Percentiles rank a stretch among this genome's conserved stretches.
phyloP scores from a whole-genome alignment of 2,113 vertebrate species.

The Epinephelus cyanopodus region DNA sequence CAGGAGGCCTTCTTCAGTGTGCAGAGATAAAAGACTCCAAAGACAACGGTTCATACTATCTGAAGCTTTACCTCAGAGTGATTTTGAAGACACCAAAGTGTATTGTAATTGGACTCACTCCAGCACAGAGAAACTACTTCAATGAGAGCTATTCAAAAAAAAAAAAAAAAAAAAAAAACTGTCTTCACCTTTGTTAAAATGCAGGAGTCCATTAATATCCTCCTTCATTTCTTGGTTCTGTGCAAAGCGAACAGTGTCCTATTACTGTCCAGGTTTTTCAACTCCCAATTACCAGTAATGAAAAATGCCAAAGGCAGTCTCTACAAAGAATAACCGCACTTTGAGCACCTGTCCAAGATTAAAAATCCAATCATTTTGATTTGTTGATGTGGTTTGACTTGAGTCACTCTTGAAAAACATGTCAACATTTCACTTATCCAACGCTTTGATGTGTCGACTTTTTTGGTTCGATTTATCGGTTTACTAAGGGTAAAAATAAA shows the following conservation, averaged over 20 bases:
- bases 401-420: constrained; percentile 14
- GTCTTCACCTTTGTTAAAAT: constrained; percentile 38
- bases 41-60: constrained; percentile 59
- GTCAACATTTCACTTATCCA: constrained; percentile 2
- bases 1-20: constrained; percentile 48
- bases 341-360: constrained; percentile 19
- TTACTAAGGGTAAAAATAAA: background rate
- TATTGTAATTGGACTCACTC: constrained; percentile 50
- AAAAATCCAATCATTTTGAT: constrained; percentile 6
- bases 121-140: constrained; percentile 20
- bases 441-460: background rate
- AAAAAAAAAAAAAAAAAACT: constrained; percentile 15
- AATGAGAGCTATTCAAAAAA: constrained; percentile 33
- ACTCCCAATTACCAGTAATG: constrained; percentile 40
- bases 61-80: constrained; percentile 55
- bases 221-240: constrained; percentile 19
- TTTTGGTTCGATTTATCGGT: background rate
- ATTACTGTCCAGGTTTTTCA: constrained; percentile 35
- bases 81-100: constrained; percentile 54
- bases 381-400: constrained; percentile 20
- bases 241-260: constrained; percentile 28
- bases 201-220: constrained; percentile 43
- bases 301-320: constrained; percentile 41
- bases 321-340: constrained; percentile 31
- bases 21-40: constrained; percentile 73